phyloP scores from a whole-genome alignment of 2,888 invertebrate species.

The Polymixis lichenea region DNA sequence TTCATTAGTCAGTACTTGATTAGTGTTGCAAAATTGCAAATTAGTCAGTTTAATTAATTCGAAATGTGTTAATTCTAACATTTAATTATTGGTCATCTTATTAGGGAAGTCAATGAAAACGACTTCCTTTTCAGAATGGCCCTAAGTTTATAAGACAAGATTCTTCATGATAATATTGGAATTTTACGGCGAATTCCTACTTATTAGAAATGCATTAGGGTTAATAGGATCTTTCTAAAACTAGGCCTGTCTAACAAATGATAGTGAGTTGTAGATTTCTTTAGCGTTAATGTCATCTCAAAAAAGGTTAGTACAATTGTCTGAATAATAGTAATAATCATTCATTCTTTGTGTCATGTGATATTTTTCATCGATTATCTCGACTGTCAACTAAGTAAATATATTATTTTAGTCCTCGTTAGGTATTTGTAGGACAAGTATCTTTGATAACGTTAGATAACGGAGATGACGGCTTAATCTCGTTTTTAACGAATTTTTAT shows the following conservation, averaged over 20 bases:
- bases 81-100: constrained; percentile 32
- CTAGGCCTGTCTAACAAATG: background rate
- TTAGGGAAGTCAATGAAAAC: constrained; percentile 9
- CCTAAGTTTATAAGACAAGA: background rate
- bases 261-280: constrained; percentile 13
- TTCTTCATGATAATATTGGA: constrained; percentile 13
- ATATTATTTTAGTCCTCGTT: constrained; percentile 82
- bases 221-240: background rate
- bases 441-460: constrained; percentile 86
- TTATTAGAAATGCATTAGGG: constrained; percentile 21
- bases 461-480: constrained; percentile 89
- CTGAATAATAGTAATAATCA: constrained; percentile 58
- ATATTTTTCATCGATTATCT: constrained; percentile 79
- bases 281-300: constrained; percentile 21
- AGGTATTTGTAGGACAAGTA: constrained; percentile 82
- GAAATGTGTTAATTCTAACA: constrained; percentile 28
- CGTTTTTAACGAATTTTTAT: constrained; percentile 87
- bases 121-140: constrained; percentile 5
- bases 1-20: constrained; percentile 80
- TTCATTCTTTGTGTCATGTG: constrained; percentile 75
- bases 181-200: constrained; percentile 1
- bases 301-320: constrained; percentile 13
- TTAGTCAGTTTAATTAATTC: constrained; percentile 65
- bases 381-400: constrained; percentile 83
- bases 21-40: constrained; percentile 62